Evolutionary conservation across 1,140 invertebrate genomes (phyloP), one percentile per base, ranked within the genome.

Genomic region (Drosophila paulistorum): DNA sequence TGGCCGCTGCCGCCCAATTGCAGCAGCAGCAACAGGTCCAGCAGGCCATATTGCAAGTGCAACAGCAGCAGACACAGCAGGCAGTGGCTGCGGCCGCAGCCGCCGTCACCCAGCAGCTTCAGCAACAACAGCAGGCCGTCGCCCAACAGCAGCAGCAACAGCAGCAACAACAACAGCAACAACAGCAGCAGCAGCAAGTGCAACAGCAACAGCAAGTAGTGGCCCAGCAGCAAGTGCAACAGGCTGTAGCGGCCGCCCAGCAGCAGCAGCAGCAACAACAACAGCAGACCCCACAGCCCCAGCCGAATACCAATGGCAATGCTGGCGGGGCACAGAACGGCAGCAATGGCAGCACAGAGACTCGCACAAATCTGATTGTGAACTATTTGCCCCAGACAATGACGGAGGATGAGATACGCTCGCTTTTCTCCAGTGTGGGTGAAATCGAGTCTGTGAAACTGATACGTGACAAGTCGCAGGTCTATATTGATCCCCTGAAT

Each of bases 341-440:
- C 48, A 92, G 79, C 78, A 92, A 92, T 71, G 91, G 91, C 26
- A 81, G 79, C 68, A 78, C 74, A 48, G 91, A 92, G 71, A 92
- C 91, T 10, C 86, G 91, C 74, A 96, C 95, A 67, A 98, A 98
- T 93, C 93, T 98, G 61, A 98, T 98, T 89, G 96, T 98, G 55
- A 98, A 98, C 92, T 98, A 98, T 93, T 94, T 98, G 82, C 97
- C 97, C 54, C 97, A 98, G 93, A 97, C 95, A 20, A 98, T 98
- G 97, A 97, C 96, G 14, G 97, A 98, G 92, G 97, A 98, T 84
- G 97, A 98, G 92, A 96, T 97, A 72, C 94, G 96, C 58, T 96
- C 95, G 45, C 93, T 98, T 26, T 98, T 98, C 92, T 95, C 95
- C 11, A 96, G 95, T 91, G 96, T 98, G 79, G 97, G 97, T 48